A percentile compares a stretch with the other conserved stretches of the same genome.
Conservation (phyloP, 2,797 vertebrate species). For the Tarsius wallacei region DNA sequence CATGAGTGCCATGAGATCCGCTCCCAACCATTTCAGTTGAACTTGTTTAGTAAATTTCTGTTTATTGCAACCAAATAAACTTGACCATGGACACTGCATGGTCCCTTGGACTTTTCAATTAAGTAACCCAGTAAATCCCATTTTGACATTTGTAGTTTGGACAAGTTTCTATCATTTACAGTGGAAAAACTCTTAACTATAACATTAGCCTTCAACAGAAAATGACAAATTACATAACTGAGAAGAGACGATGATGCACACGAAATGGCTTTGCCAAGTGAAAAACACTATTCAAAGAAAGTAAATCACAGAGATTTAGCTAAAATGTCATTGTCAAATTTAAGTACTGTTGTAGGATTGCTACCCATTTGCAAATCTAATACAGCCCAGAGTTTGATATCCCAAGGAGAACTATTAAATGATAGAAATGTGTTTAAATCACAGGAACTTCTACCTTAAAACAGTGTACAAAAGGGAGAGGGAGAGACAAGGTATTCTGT, state of each 20-base stretch:
- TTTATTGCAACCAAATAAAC: conserved; percentile 1
- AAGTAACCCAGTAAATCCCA: conserved; percentile 28
- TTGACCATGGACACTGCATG: not conserved
- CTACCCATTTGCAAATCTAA: conserved; percentile 45
- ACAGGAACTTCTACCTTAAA: conserved; percentile 36
- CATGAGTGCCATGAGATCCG: not conserved
- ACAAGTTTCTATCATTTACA: conserved; percentile 25
- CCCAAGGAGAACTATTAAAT: not conserved
- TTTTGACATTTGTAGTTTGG: not conserved
- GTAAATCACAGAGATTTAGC: not conserved
- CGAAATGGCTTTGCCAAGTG: conserved; percentile 16
- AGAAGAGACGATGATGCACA: not conserved
- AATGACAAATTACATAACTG: not conserved
- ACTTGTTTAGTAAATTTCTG: not conserved
- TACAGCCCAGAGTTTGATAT: not conserved
- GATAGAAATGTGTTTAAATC: conserved; percentile 29
- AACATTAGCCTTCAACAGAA: not conserved
- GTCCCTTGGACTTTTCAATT: conserved; percentile 25
- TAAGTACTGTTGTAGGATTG: conserved; percentile 9
- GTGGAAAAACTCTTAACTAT: not conserved
- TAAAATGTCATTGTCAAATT: not conserved
- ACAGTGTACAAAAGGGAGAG: not conserved
- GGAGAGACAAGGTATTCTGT: conserved; percentile 28
- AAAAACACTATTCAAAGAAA: conserved; percentile 6
- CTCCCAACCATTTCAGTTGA: not conserved